phyloP scores from a whole-genome alignment of 1,140 invertebrate species.

The Drosophila miranda region DNA sequence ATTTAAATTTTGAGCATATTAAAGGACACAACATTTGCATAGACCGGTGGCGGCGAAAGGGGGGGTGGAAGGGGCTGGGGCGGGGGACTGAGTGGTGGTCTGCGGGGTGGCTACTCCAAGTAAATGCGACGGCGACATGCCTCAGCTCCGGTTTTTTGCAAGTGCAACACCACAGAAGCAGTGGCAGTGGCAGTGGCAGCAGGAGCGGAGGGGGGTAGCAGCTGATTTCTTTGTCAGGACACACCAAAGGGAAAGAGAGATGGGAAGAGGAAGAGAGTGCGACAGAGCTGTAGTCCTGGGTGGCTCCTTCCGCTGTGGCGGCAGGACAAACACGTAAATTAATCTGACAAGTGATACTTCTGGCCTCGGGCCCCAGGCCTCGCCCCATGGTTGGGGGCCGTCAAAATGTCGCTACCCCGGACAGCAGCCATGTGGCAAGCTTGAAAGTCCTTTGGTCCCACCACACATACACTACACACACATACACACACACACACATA shows the following conservation, averaged over 20 bases:
- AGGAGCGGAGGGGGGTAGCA: conserved; percentile 34
- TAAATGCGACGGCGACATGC: conserved; percentile 69
- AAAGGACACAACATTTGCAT: conserved; percentile 57
- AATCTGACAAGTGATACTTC: conserved; percentile 79
- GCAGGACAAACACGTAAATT: conserved; percentile 77
- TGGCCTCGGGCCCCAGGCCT: conserved; percentile 58
- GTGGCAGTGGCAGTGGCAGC: conserved; percentile 6
- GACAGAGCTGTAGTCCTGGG: conserved; percentile 26
- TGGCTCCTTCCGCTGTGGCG: conserved; percentile 56
- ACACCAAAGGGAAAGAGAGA: conserved; percentile 4
- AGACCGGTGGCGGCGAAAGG: not conserved
- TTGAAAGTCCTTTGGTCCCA: conserved; percentile 71
- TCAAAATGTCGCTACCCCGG: conserved; percentile 74
- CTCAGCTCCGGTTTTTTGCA: conserved; percentile 66
- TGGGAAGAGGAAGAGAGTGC: not conserved
- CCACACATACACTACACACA: conserved; percentile 53
- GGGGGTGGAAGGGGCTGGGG: too few relatives aligned
- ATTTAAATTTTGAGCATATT: conserved; percentile 67
- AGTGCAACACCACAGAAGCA: conserved; percentile 64
- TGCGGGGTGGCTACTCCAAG: conserved; percentile 47
- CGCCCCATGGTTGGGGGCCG: conserved; percentile 33
- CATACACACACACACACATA: conserved; percentile 11
- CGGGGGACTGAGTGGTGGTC: not conserved
- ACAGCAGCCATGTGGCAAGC: conserved; percentile 78
- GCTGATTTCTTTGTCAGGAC: conserved; percentile 73